phyloP scores from a whole-genome alignment of 2,888 invertebrate genomes.

The Mesopsocus fuscifrons region DNA sequence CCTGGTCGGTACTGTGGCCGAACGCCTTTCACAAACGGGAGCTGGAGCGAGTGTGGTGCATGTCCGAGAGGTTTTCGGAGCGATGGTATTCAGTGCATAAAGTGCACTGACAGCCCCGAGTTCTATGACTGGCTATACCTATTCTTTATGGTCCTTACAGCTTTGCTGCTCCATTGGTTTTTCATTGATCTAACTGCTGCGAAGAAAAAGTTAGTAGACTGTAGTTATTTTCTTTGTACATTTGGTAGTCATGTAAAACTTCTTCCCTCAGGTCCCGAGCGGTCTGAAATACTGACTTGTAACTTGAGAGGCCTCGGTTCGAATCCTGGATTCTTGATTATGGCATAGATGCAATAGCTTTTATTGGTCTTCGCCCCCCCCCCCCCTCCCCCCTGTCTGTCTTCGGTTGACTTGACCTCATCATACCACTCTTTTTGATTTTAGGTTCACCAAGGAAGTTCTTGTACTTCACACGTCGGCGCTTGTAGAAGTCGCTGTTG shows the following conservation, averaged over 20 bases:
- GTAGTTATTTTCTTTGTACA: too few species aligned
- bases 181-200: slow-evolving; percentile 67
- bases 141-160: slow-evolving; percentile 80
- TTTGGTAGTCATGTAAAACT: too few species aligned
- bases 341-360: too few species aligned
- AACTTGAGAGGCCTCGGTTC: too few species aligned
- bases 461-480: slow-evolving; percentile 54
- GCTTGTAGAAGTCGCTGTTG: slow-evolving; percentile 55
- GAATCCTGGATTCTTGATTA: too few species aligned
- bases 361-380: too few species aligned
- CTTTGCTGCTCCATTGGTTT: slow-evolving; percentile 78
- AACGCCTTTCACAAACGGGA: slow-evolving; percentile 39
- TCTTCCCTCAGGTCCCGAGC: too few species aligned
- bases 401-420: too few species aligned
- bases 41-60: slow-evolving; percentile 66
- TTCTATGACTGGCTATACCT: slow-evolving; percentile 88
- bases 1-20: slow-evolving; percentile 76
- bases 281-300: too few species aligned
- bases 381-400: too few species aligned
- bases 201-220: slow-evolving; percentile 24
- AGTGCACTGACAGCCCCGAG: slow-evolving; percentile 52
- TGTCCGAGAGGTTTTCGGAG: slow-evolving; percentile 69
- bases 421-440: neutral
- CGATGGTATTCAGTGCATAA: slow-evolving; percentile 42
- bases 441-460: neutral